Base-by-base conservation (phyloP, 2,113 vertebrate genomes). In the Loxodonta africana region DNA sequence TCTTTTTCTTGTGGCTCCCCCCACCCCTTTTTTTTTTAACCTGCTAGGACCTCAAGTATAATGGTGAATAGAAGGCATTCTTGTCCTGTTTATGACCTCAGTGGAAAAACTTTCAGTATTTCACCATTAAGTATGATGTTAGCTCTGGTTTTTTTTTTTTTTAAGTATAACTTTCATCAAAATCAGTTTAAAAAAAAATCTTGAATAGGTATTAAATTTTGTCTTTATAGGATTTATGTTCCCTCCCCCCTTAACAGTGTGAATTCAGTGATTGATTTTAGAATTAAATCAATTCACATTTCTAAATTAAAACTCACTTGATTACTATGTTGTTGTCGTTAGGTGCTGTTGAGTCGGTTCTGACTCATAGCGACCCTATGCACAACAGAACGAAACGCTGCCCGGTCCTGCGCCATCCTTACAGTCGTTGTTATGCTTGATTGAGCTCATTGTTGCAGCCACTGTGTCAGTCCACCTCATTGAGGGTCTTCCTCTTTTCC, bases 281-380 rank as follows among this genome's bases (percentile, higher is more conserved):
- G 44, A 95, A 63, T 46, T 83, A 88, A 91, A 69, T 33, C 37
- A 83, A n/a, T 30, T 95, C 84, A 30, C 11, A 57, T 80, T 96
- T 80, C 92, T 62, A 25, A 57, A 48, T 9, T 74, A 46, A 94
- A 76, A 25, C 18, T 51, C 41, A 15, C 3, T 37, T 20, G 46
- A 2, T 60, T 18, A 83, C n/a, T 57, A 1, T 81, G 9, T n/a
- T 37, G 37, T 37, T 37, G 37, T 37, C 37, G 37, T 37, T 37
- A 37, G 37, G 37, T 37, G 37, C 37, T 37, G 37, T 37, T 37
- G 37, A 37, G 37, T 37, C 37, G 37, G 37, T 37, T 37, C 37
- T 37, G 37, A 37, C 37, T 37, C 37, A 37, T 37, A 37, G 37
- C 37, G 37, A 37, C 37, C 37, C 37, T 37, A 37, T 37, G 37